These are phyloP conservation scores for Schizotus pectinicornis DNA, from an alignment of 2,888 invertebrate genomes.

Conservation along the genomic window DNA sequence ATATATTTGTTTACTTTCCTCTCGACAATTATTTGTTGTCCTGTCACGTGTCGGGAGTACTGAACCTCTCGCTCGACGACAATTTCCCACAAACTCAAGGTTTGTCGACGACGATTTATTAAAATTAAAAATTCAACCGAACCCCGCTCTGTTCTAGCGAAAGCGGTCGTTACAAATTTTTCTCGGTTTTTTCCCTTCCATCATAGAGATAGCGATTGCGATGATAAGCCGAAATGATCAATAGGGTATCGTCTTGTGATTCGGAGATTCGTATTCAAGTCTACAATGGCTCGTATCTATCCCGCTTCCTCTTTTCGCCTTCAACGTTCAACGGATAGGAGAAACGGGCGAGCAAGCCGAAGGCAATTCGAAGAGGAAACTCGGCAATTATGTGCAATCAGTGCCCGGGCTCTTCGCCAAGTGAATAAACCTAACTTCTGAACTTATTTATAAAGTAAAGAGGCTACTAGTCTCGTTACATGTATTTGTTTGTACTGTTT, in stretches of 20 bases:
- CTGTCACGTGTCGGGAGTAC: conserved; percentile 16
- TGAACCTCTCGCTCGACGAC: conserved; percentile 17
- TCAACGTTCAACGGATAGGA: neutral
- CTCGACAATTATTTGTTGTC: conserved; percentile 22
- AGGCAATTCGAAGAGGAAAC: conserved; percentile 2
- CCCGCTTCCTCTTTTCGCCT: neutral
- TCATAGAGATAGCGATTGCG: too few species aligned
- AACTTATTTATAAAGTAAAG: conserved; percentile 19
- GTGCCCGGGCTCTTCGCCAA: conserved; percentile 13
- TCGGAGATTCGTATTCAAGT: neutral
- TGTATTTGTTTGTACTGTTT: conserved; percentile 13
- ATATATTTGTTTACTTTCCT: conserved; percentile 27
- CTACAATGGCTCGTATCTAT: neutral
- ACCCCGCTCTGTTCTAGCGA: too few species aligned
- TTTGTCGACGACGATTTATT: conserved; percentile 1
- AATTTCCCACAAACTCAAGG: conserved; percentile 2
- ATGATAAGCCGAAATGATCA: conserved; percentile 8
- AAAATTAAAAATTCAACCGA: neutral
- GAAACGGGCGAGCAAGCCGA: conserved; percentile 2
- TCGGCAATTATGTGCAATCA: conserved; percentile 17
- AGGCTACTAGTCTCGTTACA: conserved; percentile 16
- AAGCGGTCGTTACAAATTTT: too few species aligned
- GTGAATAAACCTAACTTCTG: conserved; percentile 15
- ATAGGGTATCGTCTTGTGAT: conserved; percentile 5
- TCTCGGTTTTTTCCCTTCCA: too few species aligned